Conservation (phyloP, 2,113 vertebrate genomes). For the Sinocyclocheilus anshuiensis region DNA sequence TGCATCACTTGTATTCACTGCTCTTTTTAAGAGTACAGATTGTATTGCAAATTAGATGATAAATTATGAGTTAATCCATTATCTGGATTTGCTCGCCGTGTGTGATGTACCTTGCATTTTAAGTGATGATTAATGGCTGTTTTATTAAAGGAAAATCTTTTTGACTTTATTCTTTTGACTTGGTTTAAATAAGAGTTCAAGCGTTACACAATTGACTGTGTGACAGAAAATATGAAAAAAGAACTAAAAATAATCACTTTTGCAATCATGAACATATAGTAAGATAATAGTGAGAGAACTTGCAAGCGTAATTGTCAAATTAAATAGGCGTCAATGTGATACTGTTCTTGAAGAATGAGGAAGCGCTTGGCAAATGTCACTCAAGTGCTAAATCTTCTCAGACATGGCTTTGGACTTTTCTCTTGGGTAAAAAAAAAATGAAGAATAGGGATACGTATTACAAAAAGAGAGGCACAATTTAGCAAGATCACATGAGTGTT, state of each 20-base stretch:
- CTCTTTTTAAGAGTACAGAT: neutral
- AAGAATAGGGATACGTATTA: no score
- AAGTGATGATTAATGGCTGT: no score
- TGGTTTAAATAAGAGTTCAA: neutral
- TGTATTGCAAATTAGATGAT: neutral
- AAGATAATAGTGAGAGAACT: neutral
- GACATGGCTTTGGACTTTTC: no score
- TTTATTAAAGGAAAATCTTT: neutral
- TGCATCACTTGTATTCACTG: neutral
- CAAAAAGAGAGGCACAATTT: no score
- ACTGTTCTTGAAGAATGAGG: no score
- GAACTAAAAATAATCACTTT: neutral
- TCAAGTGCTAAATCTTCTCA: no score
- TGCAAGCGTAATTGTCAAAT: no score
- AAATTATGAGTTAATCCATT: neutral
- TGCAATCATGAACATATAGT: no score
- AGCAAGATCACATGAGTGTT: no score
- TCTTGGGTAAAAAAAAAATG: no score
- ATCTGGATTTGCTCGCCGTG: neutral
- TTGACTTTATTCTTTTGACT: neutral
- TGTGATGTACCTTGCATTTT: neutral
- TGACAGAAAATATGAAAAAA: neutral
- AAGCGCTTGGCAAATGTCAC: no score
- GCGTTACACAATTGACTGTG: neutral
- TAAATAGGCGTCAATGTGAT: neutral